Base-by-base conservation (phyloP, 2,888 invertebrate species). In the Gari tellinella region DNA sequence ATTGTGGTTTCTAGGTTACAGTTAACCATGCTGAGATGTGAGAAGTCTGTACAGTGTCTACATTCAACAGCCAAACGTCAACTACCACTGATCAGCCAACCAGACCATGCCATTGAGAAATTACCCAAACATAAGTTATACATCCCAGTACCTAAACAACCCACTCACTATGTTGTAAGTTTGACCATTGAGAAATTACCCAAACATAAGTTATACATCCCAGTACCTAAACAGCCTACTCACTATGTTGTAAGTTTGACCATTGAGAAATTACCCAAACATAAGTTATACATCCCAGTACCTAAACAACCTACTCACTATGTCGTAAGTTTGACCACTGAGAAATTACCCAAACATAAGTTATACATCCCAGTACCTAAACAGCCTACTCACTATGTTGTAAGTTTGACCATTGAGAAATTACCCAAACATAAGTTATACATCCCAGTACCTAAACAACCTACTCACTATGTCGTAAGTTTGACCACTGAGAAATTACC, bases 21-120 rank as follows among this genome's bases (percentile, higher is more conserved):
- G 97, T 95, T 99, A 77, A 97, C 97, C 1, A 95, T 97, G 82
- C 94, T 97, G 55, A 94, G 98, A 2, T 98, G 98, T 90, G 97
- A 98, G 90, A 98, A 97, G 92, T 98, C 98, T 0, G 93, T 98
- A 14, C 98, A 99, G 89, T 97, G 98, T 92, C 93, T 99, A 62
- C 97, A 97, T 7, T 97, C 97, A 1, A 95, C 96, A 45, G 95
- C 97, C 8, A 95, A 95, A 68, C 96, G 97, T 89, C 94, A 95
- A 76, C 93, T 99, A 61, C 97, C 98, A 0, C 94, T 99, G 68
- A 92, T 97, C 37, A 95, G 95, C 89, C 94, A 95, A 75, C 94
- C 65, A 7, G 90, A 89, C 37, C 91, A 91, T 64, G 84, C 86
- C 14, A 74, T 92, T 26, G 88, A 89, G 61, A 82, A 86, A 51